These are phyloP conservation scores for Accipiter cooperii DNA, from an alignment of 2,113 vertebrate genomes.

Conservation along the genomic window DNA sequence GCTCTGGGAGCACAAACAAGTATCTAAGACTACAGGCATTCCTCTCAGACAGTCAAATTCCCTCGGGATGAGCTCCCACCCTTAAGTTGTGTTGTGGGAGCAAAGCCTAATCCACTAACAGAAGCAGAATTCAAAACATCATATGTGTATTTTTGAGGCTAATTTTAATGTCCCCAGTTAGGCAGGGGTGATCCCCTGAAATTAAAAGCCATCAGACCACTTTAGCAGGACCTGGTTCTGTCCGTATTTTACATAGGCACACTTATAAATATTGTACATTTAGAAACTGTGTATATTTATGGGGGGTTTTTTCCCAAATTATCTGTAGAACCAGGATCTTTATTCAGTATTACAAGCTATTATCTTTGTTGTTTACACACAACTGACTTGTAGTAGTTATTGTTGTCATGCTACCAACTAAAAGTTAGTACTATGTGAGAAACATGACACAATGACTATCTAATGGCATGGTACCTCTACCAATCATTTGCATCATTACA, in stretches of 20 bases:
- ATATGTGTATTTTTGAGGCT: neutral
- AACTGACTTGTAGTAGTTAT: neutral
- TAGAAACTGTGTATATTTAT: neutral
- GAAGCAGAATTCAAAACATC: neutral
- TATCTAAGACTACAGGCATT: neutral
- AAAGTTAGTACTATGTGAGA: neutral
- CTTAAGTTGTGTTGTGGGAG: neutral
- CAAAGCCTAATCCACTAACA: neutral
- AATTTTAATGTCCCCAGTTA: neutral
- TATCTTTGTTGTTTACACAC: neutral
- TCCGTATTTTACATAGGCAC: neutral
- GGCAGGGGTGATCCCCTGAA: neutral
- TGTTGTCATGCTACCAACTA: neutral
- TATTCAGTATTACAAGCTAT: neutral
- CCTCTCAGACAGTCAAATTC: neutral
- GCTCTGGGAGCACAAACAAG: neutral
- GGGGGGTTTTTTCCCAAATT: neutral
- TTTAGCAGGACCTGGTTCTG: neutral
- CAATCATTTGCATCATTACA: neutral
- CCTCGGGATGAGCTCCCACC: neutral
- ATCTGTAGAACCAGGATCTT: neutral
- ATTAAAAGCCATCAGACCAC: neutral
- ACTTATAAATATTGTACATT: neutral
- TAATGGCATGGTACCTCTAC: neutral
- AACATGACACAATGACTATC: neutral